Evolutionary conservation across 1,140 invertebrate species (phyloP), one percentile per base, ranked within the genome.

Genomic region (Brachionus plicatilis): DNA sequence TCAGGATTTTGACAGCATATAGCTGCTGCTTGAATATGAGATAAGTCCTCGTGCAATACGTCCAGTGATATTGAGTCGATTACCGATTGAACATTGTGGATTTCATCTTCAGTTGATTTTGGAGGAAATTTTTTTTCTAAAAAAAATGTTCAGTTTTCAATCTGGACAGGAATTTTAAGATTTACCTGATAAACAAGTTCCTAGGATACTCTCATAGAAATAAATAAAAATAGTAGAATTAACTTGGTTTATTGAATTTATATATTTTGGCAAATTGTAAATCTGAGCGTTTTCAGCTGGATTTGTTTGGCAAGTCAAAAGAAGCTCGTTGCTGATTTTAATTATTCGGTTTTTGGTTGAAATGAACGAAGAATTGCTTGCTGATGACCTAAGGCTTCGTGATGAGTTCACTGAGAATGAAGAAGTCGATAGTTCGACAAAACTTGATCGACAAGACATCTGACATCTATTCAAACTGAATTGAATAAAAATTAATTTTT

Each of bases 31-130:
- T 86, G 85, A 33, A 90, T 89, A 85, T 90, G 89, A 20, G 88
- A 87, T 9, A 90, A 86, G 14, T 88, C 88, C 7, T 87, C 88
- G 53, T 88, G 87, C 5, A 90, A 86, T 6, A 89, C 86, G 80
- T 89, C 88, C 43, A 86, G 85, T 8, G 88, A 87, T n/a, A 90
- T 80, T 2, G 87, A 85, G 85, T 90, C 88, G 56, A 90, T 88
- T n/a, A 90, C 88, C 9, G 84, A 85, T 85, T 90, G 88, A 68
- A 87, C 86, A 70, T 90, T 90, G 84, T 89, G 88, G 20, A 88
- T 87, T 72, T 89, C 88, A 87, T 90, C 89, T 76, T 89, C 88
- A 17, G 70, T 27, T 20, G 43, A 56, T 37, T 82, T 65, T 0
- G 53, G 17, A 60, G 79, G 79, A 24, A 29, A 65, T 65, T 65